These are phyloP conservation scores for Druceiella hillmani DNA, from an alignment of 2,888 invertebrate genomes.

Conservation along the genomic window DNA sequence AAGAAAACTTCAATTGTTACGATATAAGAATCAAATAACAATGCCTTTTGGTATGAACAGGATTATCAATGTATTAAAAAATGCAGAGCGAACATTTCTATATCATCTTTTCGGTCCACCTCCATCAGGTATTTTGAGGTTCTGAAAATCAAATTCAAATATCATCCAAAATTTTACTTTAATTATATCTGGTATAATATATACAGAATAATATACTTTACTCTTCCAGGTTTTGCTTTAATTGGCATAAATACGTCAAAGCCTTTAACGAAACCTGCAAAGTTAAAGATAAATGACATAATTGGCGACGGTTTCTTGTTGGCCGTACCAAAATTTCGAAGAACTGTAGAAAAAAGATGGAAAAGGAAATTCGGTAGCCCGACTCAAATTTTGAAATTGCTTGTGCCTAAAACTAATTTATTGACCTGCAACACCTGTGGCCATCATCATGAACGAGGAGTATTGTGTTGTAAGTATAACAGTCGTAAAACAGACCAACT, in stretches of 20 bases:
- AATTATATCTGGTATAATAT: too few species aligned
- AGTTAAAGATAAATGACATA: constrained; percentile 57
- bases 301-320: constrained; percentile 71
- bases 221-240: constrained; percentile 38
- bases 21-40: constrained; percentile 8
- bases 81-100: constrained; percentile 32
- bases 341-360: constrained; percentile 68
- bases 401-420: constrained; percentile 67
- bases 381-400: constrained; percentile 62
- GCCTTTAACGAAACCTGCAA: constrained; percentile 25
- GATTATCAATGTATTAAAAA: constrained; percentile 31
- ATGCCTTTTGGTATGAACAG: constrained; percentile 34
- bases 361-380: constrained; percentile 68
- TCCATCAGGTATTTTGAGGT: constrained; percentile 37
- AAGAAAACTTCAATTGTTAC: too few species aligned
- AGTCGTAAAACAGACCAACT: too few species aligned
- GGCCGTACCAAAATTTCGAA: constrained; percentile 76
- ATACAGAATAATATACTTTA: too few species aligned
- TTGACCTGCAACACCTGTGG: constrained; percentile 79
- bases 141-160: neutral
- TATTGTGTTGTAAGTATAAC: constrained; percentile 76
- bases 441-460: constrained; percentile 70
- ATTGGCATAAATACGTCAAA: constrained; percentile 32
- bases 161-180: neutral
- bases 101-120: constrained; percentile 36